phyloP scores from a whole-genome alignment of 2,888 invertebrate genomes.

The Diadegma fenestrale region DNA sequence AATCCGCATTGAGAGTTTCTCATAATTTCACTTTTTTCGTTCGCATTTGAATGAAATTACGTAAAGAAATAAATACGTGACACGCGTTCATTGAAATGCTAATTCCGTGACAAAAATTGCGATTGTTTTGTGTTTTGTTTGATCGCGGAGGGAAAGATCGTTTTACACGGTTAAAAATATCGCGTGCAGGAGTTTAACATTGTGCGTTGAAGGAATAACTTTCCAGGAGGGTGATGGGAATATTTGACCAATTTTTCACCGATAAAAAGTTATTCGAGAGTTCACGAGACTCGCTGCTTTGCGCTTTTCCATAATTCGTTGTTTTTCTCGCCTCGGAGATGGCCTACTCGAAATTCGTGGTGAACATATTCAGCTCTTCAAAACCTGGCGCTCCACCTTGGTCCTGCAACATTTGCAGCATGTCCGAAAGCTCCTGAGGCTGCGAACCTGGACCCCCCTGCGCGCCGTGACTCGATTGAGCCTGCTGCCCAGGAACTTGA shows the following conservation, averaged over 20 bases:
- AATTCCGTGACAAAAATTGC: conserved; percentile 43
- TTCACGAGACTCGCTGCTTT: conserved; percentile 5
- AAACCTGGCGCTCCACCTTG: conserved; percentile 93
- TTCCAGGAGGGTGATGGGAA: conserved; percentile 29
- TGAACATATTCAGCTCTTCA: conserved; percentile 97
- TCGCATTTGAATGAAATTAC: conserved; percentile 40
- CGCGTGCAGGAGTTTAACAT: conserved; percentile 65
- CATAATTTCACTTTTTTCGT: conserved; percentile 25
- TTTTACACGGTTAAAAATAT: conserved; percentile 66
- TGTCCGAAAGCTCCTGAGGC: conserved; percentile 94
- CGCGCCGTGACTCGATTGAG: conserved; percentile 80
- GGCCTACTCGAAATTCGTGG: conserved; percentile 90
- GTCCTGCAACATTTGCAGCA: conserved; percentile 95
- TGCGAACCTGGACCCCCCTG: conserved; percentile 88
- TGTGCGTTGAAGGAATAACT: conserved; percentile 60
- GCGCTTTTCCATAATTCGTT: background rate
- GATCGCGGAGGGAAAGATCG: conserved; percentile 37
- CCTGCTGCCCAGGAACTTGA: conserved; percentile 79
- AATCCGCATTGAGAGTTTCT: conserved; percentile 35
- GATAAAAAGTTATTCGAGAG: conserved; percentile 39
- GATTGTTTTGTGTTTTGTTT: conserved; percentile 25
- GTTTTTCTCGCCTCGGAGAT: conserved; percentile 2
- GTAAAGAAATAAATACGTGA: conserved; percentile 65
- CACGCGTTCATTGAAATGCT: conserved; percentile 61
- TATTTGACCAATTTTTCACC: conserved; percentile 3